Base-by-base conservation (phyloP, 37 sponge, comb jelly and placozoan species). In the Beroe ovata region DNA sequence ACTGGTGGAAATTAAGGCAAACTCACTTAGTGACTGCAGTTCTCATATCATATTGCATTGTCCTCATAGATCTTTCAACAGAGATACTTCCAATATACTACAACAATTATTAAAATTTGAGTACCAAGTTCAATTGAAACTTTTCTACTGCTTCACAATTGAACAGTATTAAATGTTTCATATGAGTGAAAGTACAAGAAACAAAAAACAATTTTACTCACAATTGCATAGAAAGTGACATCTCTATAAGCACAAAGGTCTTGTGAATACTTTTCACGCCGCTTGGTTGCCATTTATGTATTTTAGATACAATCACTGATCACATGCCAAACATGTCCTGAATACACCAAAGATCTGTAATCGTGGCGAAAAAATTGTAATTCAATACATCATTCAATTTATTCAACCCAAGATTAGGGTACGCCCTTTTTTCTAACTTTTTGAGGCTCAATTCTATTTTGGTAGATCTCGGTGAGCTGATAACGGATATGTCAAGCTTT, bases 21-120 rank as follows among this genome's bases (percentile, higher is more conserved):
- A 19, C 42, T 40, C 33, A 77, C 84, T 77, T 77, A 29, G 84
- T 77, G 21, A 77, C 42, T 32, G 84, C 42, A 42, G 84, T 77
- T 35, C 84, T 39, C n/a, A 77, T 14, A 33, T 77, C 84, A 77
- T 77, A 77, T 16, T 30, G 84, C 26, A 77, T 30, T 23, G 84
- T 77, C 41, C 84, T 39, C 42, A 77, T 42, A 26, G 84, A 77
- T 19, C 84, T 39, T 21, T 77, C 84, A 16, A 77, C 84, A 33
- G 42, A 0, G 20, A 77, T 77, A 41, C 84, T 77, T 42, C 84
- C 84, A 77, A 77, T 77, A 40, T 77, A 77, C 84, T 77, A 54
- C 16, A 25, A 77, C 1, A 36, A 42, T 21, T 62, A 20, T 3
- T n/a, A 62, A 69, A 63, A 23, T 63, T 23, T 63, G 64, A 63